Conservation (phyloP, 2,113 vertebrate species). For the Corythoichthys haematopterus region DNA sequence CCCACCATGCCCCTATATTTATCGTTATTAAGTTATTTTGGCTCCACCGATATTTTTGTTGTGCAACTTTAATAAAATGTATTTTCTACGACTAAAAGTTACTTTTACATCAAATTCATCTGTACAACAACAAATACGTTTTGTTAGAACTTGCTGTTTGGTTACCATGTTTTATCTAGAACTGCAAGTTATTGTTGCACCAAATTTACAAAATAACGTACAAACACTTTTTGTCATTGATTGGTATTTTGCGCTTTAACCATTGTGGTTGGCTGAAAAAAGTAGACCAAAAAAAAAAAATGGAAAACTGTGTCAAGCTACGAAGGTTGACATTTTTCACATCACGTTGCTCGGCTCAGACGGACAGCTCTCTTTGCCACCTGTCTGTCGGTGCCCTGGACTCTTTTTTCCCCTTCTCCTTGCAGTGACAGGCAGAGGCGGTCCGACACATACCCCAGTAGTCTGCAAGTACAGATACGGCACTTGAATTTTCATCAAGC, state of each 20-base stretch:
- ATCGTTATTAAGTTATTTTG: no score
- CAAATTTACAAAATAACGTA: not conserved
- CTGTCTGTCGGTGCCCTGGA: conserved; percentile 20
- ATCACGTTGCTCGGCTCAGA: conserved; percentile 28
- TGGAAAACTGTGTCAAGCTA: not conserved
- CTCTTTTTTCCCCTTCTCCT: conserved; percentile 30
- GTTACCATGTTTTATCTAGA: no score
- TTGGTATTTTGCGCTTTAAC: not conserved
- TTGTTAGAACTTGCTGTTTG: no score
- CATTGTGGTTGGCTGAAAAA: not conserved
- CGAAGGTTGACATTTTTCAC: conserved; percentile 37
- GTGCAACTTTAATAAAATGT: no score
- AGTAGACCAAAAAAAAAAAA: not conserved
- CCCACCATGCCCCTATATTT: no score
- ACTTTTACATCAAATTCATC: no score
- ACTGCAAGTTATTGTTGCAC: no score
- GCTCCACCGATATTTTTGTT: no score
- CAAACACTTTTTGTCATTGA: not conserved
- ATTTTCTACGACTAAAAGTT: no score
- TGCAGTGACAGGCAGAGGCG: conserved; percentile 45
- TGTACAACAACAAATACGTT: no score
- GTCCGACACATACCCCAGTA: conserved; percentile 12
- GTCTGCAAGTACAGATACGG: conserved; percentile 29
- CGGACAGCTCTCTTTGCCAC: conserved; percentile 29
- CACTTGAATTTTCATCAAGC: conserved; percentile 37